phyloP scores from a whole-genome alignment of 2,888 invertebrate species.

The Drosophila falleni region DNA sequence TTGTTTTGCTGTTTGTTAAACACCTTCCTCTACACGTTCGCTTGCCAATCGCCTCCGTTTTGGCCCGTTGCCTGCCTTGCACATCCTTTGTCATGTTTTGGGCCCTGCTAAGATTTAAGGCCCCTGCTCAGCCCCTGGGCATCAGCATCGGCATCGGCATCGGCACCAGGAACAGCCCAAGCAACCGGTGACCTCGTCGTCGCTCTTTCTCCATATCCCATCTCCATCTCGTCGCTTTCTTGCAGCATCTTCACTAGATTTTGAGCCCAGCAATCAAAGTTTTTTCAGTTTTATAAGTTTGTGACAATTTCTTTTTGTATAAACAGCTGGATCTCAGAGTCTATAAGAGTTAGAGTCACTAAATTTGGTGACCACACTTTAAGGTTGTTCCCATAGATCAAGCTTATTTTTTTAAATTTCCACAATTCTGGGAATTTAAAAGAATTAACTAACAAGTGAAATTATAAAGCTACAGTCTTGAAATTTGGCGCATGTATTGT shows the following conservation, averaged over 20 bases:
- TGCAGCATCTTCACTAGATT: slow-evolving; percentile 50
- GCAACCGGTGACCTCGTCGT: slow-evolving; percentile 42
- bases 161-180: not conserved
- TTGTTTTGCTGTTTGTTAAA: slow-evolving; percentile 85
- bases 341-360: too few species aligned
- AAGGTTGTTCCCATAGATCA: too few species aligned
- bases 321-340: not conserved
- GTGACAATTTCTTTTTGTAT: not conserved
- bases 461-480: too few species aligned
- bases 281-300: not conserved
- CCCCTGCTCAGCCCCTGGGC: slow-evolving; percentile 62
- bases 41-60: slow-evolving; percentile 70
- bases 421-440: too few species aligned
- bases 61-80: slow-evolving; percentile 29
- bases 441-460: too few species aligned
- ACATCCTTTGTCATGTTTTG: slow-evolving; percentile 81
- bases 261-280: not conserved
- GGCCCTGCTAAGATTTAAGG: slow-evolving; percentile 72
- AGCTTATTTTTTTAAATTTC: too few species aligned
- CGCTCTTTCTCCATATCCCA: slow-evolving; percentile 40
- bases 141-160: slow-evolving; percentile 33
- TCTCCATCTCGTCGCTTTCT: slow-evolving; percentile 39
- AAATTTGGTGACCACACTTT: too few species aligned
- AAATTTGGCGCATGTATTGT: too few species aligned
- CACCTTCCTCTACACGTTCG: slow-evolving; percentile 83